Evolutionary conservation across 30 jellyfish, hydroid and myxozoan species (phyloP).

Genomic region (Morbakka virulenta): DNA sequence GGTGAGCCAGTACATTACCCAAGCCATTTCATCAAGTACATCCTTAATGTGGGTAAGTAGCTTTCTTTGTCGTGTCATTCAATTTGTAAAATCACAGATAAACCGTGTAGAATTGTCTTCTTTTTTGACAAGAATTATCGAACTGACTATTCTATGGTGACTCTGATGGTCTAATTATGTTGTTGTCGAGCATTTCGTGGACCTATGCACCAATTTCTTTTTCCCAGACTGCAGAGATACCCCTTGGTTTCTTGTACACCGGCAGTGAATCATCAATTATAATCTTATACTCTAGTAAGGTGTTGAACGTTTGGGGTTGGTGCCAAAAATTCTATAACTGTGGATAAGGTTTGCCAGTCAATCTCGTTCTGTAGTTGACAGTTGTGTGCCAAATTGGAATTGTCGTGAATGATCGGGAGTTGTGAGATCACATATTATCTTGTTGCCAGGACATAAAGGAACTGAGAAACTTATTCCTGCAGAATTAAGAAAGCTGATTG

Average conservation of each 20-base stretch:
- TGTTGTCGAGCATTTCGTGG: conserved; percentile 10
- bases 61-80: conserved; percentile 27
- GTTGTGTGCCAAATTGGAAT: background rate
- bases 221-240: no score
- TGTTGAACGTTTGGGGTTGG: conserved; percentile 17
- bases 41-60: conserved; percentile 9
- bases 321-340: conserved; percentile 3
- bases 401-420: conserved; percentile 17
- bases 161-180: conserved; percentile 33
- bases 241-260: no score
- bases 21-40: background rate
- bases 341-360: background rate
- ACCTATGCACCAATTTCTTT: conserved; percentile 8
- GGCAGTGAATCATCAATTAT: conserved; percentile 3
- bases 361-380: background rate
- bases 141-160: conserved; percentile 35
- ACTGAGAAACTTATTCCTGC: background rate
- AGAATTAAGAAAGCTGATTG: conserved; percentile 1
- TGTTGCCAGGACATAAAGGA: background rate
- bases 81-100: conserved; percentile 30
- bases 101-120: conserved; percentile 26
- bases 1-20: background rate
- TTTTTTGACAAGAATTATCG: conserved; percentile 28
- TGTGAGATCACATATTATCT: background rate
- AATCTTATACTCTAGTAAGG: background rate